Conservation (phyloP, 2,797 vertebrate species). For the Pipistrellus pipistrellus region DNA sequence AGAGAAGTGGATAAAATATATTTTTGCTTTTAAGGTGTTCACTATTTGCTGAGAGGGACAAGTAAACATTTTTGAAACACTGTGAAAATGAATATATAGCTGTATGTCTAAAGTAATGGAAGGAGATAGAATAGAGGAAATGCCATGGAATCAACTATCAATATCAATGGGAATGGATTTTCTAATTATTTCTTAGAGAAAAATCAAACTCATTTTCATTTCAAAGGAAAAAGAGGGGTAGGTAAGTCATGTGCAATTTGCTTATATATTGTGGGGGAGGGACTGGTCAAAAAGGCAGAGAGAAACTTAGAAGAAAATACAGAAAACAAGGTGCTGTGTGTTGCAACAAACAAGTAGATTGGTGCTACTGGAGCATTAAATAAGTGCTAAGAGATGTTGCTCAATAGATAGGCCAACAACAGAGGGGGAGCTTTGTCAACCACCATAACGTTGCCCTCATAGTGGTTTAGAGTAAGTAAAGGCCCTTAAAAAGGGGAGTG, state of each 20-base stretch:
- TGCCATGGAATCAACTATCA: not conserved
- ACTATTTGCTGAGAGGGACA: not conserved
- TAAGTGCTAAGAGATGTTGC: not conserved
- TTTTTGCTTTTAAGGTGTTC: not conserved
- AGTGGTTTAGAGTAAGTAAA: not conserved
- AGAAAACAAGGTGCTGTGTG: not conserved
- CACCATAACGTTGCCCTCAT: not conserved
- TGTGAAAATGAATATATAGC: not conserved
- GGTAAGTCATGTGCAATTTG: not conserved
- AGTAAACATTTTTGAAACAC: slow-evolving; percentile 29
- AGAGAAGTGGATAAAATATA: not conserved
- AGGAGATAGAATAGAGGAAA: not conserved
- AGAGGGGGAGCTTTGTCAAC: not conserved
- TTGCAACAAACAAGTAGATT: not conserved
- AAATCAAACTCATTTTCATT: not conserved
- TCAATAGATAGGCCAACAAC: not conserved
- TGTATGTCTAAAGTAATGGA: not conserved
- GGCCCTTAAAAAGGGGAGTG: not conserved
- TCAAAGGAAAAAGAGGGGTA: not conserved
- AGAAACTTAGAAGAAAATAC: not conserved
- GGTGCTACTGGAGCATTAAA: not conserved
- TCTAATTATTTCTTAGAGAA: slow-evolving; percentile 24
- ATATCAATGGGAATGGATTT: not conserved
- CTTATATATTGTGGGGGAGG: not conserved
- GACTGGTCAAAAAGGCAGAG: not conserved